Percentiles rank a stretch among this genome's conserved stretches.
These are phyloP conservation scores for Nephrocerus scutellatus DNA, from an alignment of 2,888 invertebrate species.

Conservation along the genomic window DNA sequence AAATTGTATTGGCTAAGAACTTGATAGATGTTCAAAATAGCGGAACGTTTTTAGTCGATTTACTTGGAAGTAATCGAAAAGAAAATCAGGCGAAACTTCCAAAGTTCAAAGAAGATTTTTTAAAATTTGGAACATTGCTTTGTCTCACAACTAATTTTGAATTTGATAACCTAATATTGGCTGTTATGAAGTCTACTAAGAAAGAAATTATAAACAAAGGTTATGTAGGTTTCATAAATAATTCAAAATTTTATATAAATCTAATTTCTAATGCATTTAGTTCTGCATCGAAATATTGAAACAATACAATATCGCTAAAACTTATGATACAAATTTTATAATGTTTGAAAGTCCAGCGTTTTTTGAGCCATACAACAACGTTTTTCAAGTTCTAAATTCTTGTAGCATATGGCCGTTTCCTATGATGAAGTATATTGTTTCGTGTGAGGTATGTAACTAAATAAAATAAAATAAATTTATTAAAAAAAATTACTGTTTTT, in stretches of 20 bases:
- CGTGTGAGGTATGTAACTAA: slow-evolving; percentile 48
- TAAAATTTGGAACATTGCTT: slow-evolving; percentile 58
- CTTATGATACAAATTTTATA: slow-evolving; percentile 47
- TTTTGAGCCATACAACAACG: slow-evolving; percentile 75
- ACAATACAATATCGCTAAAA: slow-evolving; percentile 36
- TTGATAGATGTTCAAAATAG: slow-evolving; percentile 29
- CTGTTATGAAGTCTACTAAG: slow-evolving; percentile 58
- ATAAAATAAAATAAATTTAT: not conserved
- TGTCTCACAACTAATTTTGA: slow-evolving; percentile 60
- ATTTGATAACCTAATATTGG: slow-evolving; percentile 63
- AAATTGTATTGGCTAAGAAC: slow-evolving; percentile 33
- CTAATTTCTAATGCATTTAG: slow-evolving; percentile 24
- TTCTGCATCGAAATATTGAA: slow-evolving; percentile 40
- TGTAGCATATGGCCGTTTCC: slow-evolving; percentile 56
- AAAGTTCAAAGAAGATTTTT: slow-evolving; percentile 15
- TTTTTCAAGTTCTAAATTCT: slow-evolving; percentile 60
- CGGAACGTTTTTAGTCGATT: slow-evolving; percentile 35
- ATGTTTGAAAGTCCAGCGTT: slow-evolving; percentile 75
- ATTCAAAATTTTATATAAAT: slow-evolving; percentile 10
- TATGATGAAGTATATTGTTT: slow-evolving; percentile 61
- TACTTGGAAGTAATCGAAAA: slow-evolving; percentile 16
- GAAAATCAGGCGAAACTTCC: slow-evolving; percentile 10
- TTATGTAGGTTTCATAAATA: slow-evolving; percentile 48
- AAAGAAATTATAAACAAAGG: slow-evolving; percentile 50
- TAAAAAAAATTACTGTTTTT: slow-evolving; percentile 3